Conservation (phyloP, 2,113 vertebrate species). For the Choloepus hoffmanni region DNA sequence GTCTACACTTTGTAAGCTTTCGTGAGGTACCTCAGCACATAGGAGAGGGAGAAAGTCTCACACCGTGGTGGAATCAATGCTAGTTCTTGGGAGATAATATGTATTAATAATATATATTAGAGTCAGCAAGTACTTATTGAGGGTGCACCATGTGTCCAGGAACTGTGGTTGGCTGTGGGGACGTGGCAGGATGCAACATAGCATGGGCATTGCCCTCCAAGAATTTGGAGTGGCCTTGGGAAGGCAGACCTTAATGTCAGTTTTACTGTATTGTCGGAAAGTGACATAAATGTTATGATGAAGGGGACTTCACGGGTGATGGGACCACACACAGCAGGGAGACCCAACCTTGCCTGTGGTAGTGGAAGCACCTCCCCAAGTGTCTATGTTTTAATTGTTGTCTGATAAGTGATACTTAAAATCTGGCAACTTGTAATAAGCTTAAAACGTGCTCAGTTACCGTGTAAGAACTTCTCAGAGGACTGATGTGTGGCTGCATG, state of each 20-base stretch:
- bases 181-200: not conserved
- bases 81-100: not conserved
- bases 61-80: not conserved
- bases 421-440: no score
- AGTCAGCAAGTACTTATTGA: not conserved
- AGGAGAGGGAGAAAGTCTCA: not conserved
- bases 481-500: not conserved
- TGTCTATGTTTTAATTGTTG: not conserved
- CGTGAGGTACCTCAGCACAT: not conserved
- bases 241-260: no score
- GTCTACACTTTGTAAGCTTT: not conserved
- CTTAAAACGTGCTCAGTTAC: not conserved
- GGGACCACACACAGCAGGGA: not conserved
- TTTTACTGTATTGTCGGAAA: not conserved
- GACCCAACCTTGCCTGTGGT: not conserved
- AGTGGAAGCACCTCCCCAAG: not conserved
- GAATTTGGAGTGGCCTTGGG: not conserved
- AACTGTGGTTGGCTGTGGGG: rapidly evolving
- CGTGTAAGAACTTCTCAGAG: not conserved
- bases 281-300: not conserved
- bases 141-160: not conserved
- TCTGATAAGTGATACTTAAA: not conserved
- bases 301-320: not conserved
- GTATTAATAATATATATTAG: not conserved
- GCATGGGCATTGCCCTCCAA: no score